Evolutionary conservation across 2,113 vertebrate genomes (phyloP).

Genomic region (Pollimyrus isidori): DNA sequence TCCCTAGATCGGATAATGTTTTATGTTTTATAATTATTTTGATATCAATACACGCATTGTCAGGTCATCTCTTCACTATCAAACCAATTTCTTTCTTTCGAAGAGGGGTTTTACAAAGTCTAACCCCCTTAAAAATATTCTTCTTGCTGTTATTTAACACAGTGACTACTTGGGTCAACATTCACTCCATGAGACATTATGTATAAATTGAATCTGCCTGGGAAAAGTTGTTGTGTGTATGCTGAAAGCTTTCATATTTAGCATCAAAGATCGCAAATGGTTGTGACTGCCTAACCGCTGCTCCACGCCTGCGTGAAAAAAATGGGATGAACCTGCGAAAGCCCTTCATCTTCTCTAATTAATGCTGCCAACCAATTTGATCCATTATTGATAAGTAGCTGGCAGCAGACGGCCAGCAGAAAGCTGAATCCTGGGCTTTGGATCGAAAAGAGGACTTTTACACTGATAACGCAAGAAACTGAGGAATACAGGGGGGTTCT

Average conservation of each 20-base stretch:
- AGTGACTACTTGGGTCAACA: not conserved
- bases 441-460: not conserved
- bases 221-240: not conserved
- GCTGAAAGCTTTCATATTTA: constrained; percentile 13
- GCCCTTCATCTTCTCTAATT: constrained; percentile 51
- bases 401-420: constrained; percentile 15
- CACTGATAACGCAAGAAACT: not conserved
- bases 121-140: not conserved
- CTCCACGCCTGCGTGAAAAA: not conserved
- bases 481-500: not conserved
- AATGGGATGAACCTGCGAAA: constrained; percentile 33
- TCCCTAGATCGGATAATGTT: not conserved
- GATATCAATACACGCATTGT: not conserved
- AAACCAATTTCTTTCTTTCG: not conserved
- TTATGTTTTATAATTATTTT: not conserved
- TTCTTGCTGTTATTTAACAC: constrained; percentile 3
- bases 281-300: not conserved
- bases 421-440: constrained; percentile 6
- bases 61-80: not conserved
- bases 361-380: constrained; percentile 41
- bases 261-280: constrained; percentile 17
- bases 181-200: constrained; percentile 13
- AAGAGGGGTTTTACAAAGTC: not conserved
- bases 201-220: not conserved
- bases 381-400: constrained; percentile 49